Evolutionary conservation across 1,140 invertebrate genomes (phyloP).

Genomic region (Tigriopus japonicus): DNA sequence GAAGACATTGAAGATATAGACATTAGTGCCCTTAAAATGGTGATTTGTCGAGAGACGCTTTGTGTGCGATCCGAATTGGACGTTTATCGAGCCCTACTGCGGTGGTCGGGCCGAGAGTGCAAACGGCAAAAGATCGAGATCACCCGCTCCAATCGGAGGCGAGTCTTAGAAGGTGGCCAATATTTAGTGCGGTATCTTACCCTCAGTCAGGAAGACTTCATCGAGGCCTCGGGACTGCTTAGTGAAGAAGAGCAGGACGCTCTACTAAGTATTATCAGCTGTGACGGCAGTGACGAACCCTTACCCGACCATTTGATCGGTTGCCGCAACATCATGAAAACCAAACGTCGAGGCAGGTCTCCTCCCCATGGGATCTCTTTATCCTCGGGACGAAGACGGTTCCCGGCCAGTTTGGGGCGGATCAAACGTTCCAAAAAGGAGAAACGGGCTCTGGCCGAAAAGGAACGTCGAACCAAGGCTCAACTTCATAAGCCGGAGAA

Average conservation of each 20-base stretch:
- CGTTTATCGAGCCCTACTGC: conserved; percentile 36
- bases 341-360: not conserved
- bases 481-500: not conserved
- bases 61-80: conserved; percentile 32
- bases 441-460: not conserved
- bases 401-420: not conserved
- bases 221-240: conserved; percentile 28
- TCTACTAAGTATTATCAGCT: conserved; percentile 19
- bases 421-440: not conserved
- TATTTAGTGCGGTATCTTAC: conserved; percentile 43
- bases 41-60: conserved; percentile 39
- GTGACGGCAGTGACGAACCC: not conserved
- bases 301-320: not conserved
- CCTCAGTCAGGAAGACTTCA: conserved; percentile 39
- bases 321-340: not conserved
- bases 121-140: conserved; percentile 39
- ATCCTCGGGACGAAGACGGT: not conserved
- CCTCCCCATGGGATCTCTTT: not conserved
- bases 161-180: conserved; percentile 38
- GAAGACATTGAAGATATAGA: conserved; percentile 44
- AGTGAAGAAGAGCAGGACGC: conserved; percentile 23
- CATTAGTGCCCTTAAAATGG: conserved; percentile 34
- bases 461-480: not conserved
- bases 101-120: conserved; percentile 46
- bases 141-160: conserved; percentile 35